Evolutionary conservation across 2,888 invertebrate species (phyloP), one percentile per base, ranked within the genome.

Genomic region (Scaptomyza flava): DNA sequence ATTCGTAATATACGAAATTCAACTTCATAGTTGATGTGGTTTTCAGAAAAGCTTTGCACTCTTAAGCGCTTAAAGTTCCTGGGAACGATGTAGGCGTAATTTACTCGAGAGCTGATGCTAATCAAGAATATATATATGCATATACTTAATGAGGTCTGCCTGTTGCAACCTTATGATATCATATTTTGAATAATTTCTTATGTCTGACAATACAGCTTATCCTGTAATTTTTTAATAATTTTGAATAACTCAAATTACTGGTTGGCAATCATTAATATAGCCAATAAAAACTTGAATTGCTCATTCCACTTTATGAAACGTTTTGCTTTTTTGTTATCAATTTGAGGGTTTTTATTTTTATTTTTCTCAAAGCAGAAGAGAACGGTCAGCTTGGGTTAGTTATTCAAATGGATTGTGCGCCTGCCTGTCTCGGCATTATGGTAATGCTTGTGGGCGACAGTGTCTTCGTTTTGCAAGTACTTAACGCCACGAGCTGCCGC

Each of bases 401-500:
- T 75, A 63, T 38, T 52, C 53, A 71, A 74, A 71, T 74, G 76
- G 76, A 63, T 75, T 60, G 71, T 68, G 74, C 74, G 74, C 68
- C 74, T 75, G 57, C 42, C 45, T 64, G 74, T 75, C 76, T 75
- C 72, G 68, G 38, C 58, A 61, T 57, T 68, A 61, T 72, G 76
- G 68, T 68, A 58, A 75, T 76, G 64, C 23, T 51, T 51, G 36
- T 51, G 54, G 72, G 50, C n/a, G 23, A 50, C 50, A 23, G 33
- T 20, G 33, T 20, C 64, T 9, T 45, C 56, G 17, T 52, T 38
- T 43, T 46, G 56, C 47, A 52, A 81, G 79, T 81, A 84, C 85
- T 81, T 84, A 81, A 77, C 72, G 81, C 82, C 82, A 81, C 82
- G 75, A 81, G 82, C 67, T 66, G 77, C 61, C 68, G 68, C 63